phyloP scores from a whole-genome alignment of 2,797 vertebrate species.

The Amphiprion clarkii region DNA sequence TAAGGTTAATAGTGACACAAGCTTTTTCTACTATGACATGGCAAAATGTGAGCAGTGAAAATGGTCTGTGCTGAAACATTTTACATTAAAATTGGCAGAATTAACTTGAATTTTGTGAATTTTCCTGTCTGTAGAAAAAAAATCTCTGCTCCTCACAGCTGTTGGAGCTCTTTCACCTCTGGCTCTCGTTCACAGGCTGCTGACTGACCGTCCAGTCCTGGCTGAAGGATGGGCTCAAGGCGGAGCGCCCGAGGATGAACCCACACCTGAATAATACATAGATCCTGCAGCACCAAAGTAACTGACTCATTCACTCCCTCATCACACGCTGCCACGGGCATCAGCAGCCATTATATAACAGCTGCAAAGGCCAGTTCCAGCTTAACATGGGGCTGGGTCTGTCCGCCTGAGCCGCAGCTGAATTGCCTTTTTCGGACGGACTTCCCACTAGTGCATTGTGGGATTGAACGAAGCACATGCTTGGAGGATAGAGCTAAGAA shows the following conservation, averaged over 20 bases:
- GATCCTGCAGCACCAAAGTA: conserved; percentile 47
- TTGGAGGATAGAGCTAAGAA: conserved; percentile 27
- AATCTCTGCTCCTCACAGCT: neutral
- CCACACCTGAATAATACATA: conserved; percentile 73
- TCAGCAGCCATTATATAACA: conserved; percentile 74
- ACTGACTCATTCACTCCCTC: conserved; percentile 60
- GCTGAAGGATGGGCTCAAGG: conserved; percentile 30
- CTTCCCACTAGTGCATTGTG: conserved; percentile 19
- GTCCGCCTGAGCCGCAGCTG: conserved; percentile 28
- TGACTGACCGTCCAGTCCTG: conserved; percentile 17
- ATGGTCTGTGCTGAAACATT: neutral
- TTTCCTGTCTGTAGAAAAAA: conserved; percentile 1
- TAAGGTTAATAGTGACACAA: no score
- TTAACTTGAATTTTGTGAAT: neutral
- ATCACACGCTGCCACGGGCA: conserved; percentile 49
- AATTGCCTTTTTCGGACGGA: conserved; percentile 38
- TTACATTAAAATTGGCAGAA: neutral
- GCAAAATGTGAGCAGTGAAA: no score
- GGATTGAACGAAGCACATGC: conserved; percentile 19
- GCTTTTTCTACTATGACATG: no score
- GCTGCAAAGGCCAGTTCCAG: conserved; percentile 54
- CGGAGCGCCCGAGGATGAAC: conserved; percentile 43
- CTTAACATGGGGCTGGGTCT: conserved; percentile 23
- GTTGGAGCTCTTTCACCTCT: conserved; percentile 10
- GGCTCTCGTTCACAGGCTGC: neutral